These are phyloP conservation scores for Olivierus martensii DNA, from an alignment of 1,140 invertebrate genomes.

Conservation along the genomic window DNA sequence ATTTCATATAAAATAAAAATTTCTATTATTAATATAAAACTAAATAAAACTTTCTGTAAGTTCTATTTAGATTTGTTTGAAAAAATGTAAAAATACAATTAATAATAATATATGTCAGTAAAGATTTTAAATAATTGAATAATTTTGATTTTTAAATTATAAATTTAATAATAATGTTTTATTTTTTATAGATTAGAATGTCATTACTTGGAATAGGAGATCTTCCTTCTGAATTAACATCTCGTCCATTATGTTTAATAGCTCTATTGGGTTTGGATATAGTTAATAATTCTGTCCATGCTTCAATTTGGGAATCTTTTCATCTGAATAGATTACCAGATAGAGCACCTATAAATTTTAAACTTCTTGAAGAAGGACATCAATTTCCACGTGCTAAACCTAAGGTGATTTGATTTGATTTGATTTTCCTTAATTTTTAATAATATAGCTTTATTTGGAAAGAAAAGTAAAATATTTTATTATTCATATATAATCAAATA, in stretches of 20 bases:
- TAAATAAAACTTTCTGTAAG: too few species aligned
- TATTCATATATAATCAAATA: too few species aligned
- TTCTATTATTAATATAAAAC: too few species aligned
- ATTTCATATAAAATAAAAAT: too few species aligned
- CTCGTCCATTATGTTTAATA: constrained; percentile 65
- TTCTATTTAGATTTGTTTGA: too few species aligned
- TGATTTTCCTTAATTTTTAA: too few species aligned
- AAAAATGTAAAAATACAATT: too few species aligned
- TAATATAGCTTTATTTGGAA: too few species aligned
- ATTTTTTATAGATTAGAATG: not conserved
- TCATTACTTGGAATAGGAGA: constrained; percentile 22
- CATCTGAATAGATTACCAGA: constrained; percentile 62
- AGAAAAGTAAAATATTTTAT: too few species aligned
- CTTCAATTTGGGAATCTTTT: constrained; percentile 84
- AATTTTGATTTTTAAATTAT: not conserved
- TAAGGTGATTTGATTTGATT: constrained; percentile 41
- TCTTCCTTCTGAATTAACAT: constrained; percentile 43
- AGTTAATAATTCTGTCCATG: constrained; percentile 68
- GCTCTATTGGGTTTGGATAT: constrained; percentile 74
- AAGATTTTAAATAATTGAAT: too few species aligned
- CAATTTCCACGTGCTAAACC: constrained; percentile 81
- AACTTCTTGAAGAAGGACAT: constrained; percentile 51
- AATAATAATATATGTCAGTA: too few species aligned
- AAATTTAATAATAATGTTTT: too few species aligned
- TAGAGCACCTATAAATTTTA: constrained; percentile 69